Percentiles rank a stretch among this genome's conserved stretches.
phyloP scores from a whole-genome alignment of 2,797 vertebrate species.

The Adrianichthys oophorus region DNA sequence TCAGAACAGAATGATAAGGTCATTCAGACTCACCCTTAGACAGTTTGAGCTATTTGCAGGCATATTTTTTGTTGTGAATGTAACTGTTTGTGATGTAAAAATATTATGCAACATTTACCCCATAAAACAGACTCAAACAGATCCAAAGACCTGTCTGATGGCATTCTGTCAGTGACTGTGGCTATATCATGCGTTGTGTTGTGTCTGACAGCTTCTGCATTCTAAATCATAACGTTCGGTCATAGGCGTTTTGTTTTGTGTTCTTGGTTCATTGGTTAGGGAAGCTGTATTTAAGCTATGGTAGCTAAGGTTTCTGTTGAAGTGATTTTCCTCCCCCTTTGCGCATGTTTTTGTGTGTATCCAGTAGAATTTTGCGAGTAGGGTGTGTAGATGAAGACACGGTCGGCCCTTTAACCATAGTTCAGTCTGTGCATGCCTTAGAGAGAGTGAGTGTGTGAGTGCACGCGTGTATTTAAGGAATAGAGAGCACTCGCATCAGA shows the following conservation, averaged over 20 bases:
- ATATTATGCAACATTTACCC: too few species aligned
- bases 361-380: slow-evolving; percentile 29
- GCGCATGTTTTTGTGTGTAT: slow-evolving; percentile 29
- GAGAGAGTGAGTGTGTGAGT: background rate
- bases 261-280: slow-evolving; percentile 35
- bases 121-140: too few species aligned
- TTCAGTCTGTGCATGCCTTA: slow-evolving; percentile 20
- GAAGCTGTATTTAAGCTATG: slow-evolving; percentile 30
- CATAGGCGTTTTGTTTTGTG: slow-evolving; percentile 10
- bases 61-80: too few species aligned
- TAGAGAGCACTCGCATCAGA: slow-evolving; percentile 19
- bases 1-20: too few species aligned
- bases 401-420: slow-evolving; percentile 20
- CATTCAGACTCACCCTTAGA: too few species aligned
- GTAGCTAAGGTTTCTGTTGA: slow-evolving; percentile 31
- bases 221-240: slow-evolving; percentile 25
- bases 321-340: slow-evolving; percentile 29
- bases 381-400: slow-evolving; percentile 12
- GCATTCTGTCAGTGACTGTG: background rate
- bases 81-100: too few species aligned
- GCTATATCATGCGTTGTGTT: slow-evolving; percentile 24
- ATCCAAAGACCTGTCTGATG: too few species aligned
- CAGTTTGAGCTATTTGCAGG: too few species aligned
- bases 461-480: slow-evolving; percentile 14
- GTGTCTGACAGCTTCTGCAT: slow-evolving; percentile 51